Conservation (phyloP, 2,113 vertebrate species). For the Marmota flaviventris region DNA sequence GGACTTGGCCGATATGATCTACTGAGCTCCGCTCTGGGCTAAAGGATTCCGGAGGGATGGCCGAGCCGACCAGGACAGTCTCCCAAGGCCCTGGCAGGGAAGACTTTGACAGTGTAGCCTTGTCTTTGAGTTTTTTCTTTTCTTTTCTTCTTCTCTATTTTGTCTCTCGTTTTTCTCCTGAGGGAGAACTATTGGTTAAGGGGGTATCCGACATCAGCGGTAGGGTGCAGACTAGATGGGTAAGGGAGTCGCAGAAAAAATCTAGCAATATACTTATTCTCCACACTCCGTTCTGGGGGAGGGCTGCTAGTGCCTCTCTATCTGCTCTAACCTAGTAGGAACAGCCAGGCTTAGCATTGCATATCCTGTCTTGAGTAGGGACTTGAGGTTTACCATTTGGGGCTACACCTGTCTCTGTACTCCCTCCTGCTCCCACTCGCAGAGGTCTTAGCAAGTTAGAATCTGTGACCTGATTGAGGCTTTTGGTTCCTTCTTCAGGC, state of each 20-base stretch:
- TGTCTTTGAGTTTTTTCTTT: conserved; percentile 17
- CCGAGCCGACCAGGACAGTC: not conserved
- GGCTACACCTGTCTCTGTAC: conserved; percentile 32
- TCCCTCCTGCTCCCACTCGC: not conserved
- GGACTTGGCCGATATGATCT: conserved; percentile 67
- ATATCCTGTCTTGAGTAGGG: conserved; percentile 11
- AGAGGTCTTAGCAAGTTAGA: conserved; percentile 35
- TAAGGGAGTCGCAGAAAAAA: conserved; percentile 16
- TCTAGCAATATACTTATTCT: not conserved
- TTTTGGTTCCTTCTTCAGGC: conserved; percentile 56
- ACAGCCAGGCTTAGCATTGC: not conserved
- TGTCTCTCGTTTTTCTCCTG: not conserved
- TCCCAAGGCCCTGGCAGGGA: conserved; percentile 4
- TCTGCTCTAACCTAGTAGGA: not conserved
- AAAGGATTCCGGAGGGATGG: conserved; percentile 56
- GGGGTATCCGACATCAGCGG: not conserved
- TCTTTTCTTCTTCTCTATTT: not conserved
- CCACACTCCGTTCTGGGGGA: not conserved
- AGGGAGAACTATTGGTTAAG: not conserved
- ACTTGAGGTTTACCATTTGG: conserved; percentile 16
- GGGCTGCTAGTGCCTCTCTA: not conserved
- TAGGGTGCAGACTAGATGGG: not conserved
- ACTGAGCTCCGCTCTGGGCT: conserved; percentile 47
- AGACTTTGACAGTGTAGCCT: conserved; percentile 7
- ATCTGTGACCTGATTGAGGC: conserved; percentile 34